Evolutionary conservation across 2,888 invertebrate genomes (phyloP), one percentile per base, ranked within the genome.

Genomic region (Stenotaenia linearis): DNA sequence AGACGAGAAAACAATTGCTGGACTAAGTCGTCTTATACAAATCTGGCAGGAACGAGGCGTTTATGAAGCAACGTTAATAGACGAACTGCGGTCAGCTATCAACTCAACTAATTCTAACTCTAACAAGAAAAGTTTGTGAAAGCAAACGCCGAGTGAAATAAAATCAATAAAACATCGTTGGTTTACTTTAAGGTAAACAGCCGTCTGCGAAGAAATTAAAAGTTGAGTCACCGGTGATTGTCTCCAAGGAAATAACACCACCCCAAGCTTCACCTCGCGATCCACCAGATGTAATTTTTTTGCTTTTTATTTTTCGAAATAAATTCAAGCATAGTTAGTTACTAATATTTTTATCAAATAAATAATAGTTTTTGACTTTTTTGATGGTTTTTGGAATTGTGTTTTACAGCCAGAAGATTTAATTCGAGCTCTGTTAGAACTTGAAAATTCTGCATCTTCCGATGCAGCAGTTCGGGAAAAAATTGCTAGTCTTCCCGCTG

Each of bases 31-130:
- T 80, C 96, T 98, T 83, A 95, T 98, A 85, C 94, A 94, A 85
- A 97, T 98, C 83, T 98, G 98, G 98, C 94, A 95, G 85, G 95
- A 98, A 85, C 90, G 97, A 82, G 92, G 91, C 75, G 92, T 97
- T 21, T 98, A 96, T 85, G 94, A 93, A 86, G 93, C 91, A 78
- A 89, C 91, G 81, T 91, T 92, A 83, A 93, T 98, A 82, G 90
- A 91, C 79, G 93, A 94, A 80, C 94, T 92, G 85, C 93, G 92
- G 85, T 89, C 89, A 80, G 90, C 90, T 7, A 23, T 78, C 2
- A 37, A 32, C 37, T 37, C 77, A 40, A 40, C 23, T 40, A 77
- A 28, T 28, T 28, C 69, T 69, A 69, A 10, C n/a, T 23, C 25
- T 0, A 69, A 28, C 28, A 69, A 69, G 25, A 69, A 69, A 28